Evolutionary conservation across 2,888 invertebrate species (phyloP), one percentile per base, ranked within the genome.

Genomic region (Tipula confusa): DNA sequence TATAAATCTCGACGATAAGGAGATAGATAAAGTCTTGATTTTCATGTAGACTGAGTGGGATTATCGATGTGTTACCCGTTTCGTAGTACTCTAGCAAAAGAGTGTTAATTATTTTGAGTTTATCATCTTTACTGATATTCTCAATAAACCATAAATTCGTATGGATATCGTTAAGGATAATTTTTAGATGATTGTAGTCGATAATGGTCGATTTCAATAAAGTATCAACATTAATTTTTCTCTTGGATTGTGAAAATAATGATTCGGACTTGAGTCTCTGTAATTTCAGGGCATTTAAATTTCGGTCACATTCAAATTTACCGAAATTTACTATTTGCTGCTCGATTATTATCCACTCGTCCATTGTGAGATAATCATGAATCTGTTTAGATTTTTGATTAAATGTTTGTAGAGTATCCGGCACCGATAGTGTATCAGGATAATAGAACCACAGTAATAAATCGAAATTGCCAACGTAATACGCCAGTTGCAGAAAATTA

Each of bases 311-410:
- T 4, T 86, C 85, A 2, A 85, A 85, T 82, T 88, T 88, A 13
- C 89, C 89, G 84, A 89, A 89, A 38, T 89, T 89, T 7, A 88
- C 86, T 31, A 89, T 88, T n/a, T 89, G 86, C 84, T 89, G 88
- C 38, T 87, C 87, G 9, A 89, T 86, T 79, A 88, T 84, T 1
- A 86, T 85, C 89, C 89, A 89, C 83, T 89, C 88, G 3, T 87
- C 86, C 6, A 84, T 81, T 0, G 86, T 84, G 1, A 89, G 85
- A 81, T 88, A 89, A 0, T 86, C 84, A 64, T 88, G 87, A 1
- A 88, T 82, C 6, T 85, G 85, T 33, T 86, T 85, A 0, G 84
- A 4, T 82, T 43, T 48, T 29, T 29, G 31, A 18, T 48, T 29
- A 5, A 33, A 9, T 82, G 11, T 29, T 83, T 48, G 28, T 15